Percentiles rank a stretch among this genome's conserved stretches.
phyloP scores from a whole-genome alignment of 2,888 invertebrate species.

The Melanophora roralis region DNA sequence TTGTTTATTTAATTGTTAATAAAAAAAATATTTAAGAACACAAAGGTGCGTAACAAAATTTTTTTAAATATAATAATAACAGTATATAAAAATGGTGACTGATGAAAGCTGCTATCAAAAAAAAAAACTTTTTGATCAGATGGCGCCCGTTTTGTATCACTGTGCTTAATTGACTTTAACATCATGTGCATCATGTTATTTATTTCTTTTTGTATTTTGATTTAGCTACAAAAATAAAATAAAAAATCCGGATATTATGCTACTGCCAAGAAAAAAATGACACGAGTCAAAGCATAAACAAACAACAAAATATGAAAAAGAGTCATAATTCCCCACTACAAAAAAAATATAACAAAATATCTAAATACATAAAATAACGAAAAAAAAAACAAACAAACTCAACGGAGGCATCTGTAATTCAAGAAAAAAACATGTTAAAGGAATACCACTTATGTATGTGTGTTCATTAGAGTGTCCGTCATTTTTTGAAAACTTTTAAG shows the following conservation, averaged over 20 bases:
- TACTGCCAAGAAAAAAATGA: conserved; percentile 52
- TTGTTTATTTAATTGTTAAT: no score
- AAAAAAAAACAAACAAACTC: not conserved
- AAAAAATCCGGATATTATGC: conserved; percentile 51
- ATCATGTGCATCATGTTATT: not conserved
- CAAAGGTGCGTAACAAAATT: no score
- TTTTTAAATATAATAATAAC: no score
- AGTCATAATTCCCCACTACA: conserved; percentile 43
- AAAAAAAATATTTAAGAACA: no score
- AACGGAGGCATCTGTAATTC: conserved; percentile 38
- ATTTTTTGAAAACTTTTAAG: no score
- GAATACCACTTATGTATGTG: no score
- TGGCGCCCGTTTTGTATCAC: conserved; percentile 7
- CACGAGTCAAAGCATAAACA: conserved; percentile 46
- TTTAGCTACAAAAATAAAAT: conserved; percentile 20
- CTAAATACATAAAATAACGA: conserved; percentile 20
- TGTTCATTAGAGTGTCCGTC: no score
- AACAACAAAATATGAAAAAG: conserved; percentile 5
- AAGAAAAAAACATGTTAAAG: conserved; percentile 34
- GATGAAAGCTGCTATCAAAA: no score
- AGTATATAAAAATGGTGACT: no score
- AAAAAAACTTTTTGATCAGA: no score
- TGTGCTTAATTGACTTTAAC: conserved; percentile 19
- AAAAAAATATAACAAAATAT: conserved; percentile 35
- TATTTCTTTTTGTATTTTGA: conserved; percentile 26